A percentile compares a stretch with the other conserved stretches of the same genome.
Conservation (phyloP, 2,888 invertebrate species). For the Andrena marginata region DNA sequence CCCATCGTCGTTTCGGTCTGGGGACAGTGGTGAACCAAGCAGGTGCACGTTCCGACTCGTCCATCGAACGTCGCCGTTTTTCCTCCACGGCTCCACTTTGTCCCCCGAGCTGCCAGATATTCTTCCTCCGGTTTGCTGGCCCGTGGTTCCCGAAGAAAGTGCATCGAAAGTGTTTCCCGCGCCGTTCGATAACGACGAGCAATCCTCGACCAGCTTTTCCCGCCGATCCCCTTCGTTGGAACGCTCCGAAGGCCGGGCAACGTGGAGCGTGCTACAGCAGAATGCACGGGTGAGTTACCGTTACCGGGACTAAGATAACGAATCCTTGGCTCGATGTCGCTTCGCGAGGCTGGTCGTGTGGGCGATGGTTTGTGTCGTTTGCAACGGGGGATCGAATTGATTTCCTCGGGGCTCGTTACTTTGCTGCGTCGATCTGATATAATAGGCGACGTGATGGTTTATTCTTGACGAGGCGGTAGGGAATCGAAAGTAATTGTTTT, state of each 20-base stretch:
- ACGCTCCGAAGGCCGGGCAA: slow-evolving; percentile 17
- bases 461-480: too few relatives aligned
- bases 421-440: neutral
- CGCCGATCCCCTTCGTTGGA: neutral
- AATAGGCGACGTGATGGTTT: too few relatives aligned
- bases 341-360: neutral
- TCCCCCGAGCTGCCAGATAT: too few relatives aligned
- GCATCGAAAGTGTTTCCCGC: slow-evolving; percentile 14
- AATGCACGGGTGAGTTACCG: slow-evolving; percentile 59
- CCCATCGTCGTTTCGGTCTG: neutral
- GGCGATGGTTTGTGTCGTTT: neutral
- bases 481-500: too few relatives aligned
- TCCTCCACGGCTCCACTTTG: neutral
- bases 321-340: neutral
- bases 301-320: neutral
- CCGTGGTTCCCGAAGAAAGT: slow-evolving; percentile 2
- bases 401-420: neutral
- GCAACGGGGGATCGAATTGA: neutral
- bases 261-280: slow-evolving; percentile 56
- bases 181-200: neutral
- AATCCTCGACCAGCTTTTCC: neutral
- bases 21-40: slow-evolving; percentile 28
- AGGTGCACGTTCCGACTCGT: slow-evolving; percentile 12
- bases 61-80: neutral
- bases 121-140: neutral